phyloP scores from a whole-genome alignment of 1,140 invertebrate species.

The Alviniconcha marisindica region DNA sequence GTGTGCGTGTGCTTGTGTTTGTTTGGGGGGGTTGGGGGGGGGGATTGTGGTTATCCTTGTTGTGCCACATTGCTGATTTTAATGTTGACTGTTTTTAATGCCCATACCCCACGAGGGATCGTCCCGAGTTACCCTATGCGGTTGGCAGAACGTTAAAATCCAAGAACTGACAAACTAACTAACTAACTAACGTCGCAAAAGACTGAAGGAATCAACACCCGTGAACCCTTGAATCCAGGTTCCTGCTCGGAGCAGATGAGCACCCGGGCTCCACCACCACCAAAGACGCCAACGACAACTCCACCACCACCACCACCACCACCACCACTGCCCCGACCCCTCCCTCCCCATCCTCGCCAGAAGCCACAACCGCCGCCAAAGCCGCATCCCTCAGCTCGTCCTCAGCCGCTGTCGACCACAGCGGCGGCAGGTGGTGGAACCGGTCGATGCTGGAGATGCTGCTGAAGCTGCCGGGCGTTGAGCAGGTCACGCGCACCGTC shows the following conservation, averaged over 20 bases:
- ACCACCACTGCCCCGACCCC: not conserved
- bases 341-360: not conserved
- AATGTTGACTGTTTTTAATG: no score
- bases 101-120: no score
- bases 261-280: not conserved
- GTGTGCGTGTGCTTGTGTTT: not conserved
- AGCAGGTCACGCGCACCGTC: not conserved
- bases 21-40: not conserved
- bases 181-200: no score
- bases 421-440: not conserved
- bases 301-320: not conserved
- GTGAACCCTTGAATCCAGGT: slow-evolving; percentile 20
- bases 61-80: no score
- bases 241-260: slow-evolving; percentile 34
- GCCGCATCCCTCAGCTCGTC: not conserved
- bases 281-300: not conserved
- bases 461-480: slow-evolving; percentile 3
- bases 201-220: not conserved
- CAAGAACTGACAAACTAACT: no score
- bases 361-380: not conserved
- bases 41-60: not conserved
- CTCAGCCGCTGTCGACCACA: not conserved
- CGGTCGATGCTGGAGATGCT: not conserved
- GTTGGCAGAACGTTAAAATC: no score
- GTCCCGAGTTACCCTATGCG: no score